Evolutionary conservation across 2,797 vertebrate genomes (phyloP).

Genomic region (Aselliscus stoliczkanus): DNA sequence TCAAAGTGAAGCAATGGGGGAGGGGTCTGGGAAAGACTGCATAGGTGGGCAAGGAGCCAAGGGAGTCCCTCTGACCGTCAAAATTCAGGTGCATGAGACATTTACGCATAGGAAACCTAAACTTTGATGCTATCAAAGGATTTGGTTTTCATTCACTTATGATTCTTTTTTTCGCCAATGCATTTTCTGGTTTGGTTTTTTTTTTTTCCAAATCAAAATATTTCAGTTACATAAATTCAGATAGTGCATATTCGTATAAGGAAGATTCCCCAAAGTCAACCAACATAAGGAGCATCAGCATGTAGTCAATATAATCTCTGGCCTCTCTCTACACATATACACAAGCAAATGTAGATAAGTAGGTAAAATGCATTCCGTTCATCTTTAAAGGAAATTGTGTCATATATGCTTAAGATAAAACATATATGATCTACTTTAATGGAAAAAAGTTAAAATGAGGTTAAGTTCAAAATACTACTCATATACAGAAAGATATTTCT

Average conservation of each 20-base stretch:
- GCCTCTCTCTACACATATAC: accelerated
- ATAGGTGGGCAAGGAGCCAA: accelerated
- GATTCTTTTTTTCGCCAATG: no score
- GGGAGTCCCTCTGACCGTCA: no score
- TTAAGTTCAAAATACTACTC: background rate
- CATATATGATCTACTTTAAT: background rate
- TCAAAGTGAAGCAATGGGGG: background rate
- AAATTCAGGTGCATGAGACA: background rate
- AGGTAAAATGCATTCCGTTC: background rate
- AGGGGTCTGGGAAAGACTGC: background rate
- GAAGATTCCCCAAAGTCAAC: background rate
- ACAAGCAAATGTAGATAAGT: background rate
- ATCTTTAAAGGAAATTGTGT: background rate
- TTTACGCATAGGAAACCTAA: no score
- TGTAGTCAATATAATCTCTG: accelerated
- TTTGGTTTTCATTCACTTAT: no score
- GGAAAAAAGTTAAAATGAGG: background rate
- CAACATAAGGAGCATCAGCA: background rate
- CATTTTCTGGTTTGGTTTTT: background rate
- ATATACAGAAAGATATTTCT: background rate
- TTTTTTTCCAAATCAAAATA: background rate
- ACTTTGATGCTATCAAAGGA: no score
- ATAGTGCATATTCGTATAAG: background rate
- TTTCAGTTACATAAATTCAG: background rate
- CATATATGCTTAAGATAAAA: background rate